Evolutionary conservation across 1,140 invertebrate species (phyloP), one percentile per base, ranked within the genome.

Genomic region (Apis laboriosa): DNA sequence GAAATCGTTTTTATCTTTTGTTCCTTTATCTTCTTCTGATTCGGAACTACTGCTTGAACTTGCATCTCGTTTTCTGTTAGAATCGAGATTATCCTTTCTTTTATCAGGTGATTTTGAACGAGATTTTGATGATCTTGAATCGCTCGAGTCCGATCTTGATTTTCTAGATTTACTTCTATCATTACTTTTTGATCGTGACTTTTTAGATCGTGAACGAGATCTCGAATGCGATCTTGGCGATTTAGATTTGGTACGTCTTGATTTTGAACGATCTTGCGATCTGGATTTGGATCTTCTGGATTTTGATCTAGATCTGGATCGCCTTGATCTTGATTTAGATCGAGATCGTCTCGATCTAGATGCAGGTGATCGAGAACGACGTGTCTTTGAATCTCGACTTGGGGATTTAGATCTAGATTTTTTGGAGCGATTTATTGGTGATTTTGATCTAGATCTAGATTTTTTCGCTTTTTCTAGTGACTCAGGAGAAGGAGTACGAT

Each of bases 1-100:
- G 90, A 97, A 97, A 86, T 96, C 95, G 53, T 95, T 95, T 80
- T 96, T 96, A n/a, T 95, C 95, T 82, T 96, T 95, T 34, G 92
- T 90, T 80, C 91, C 88, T 89, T 95, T 93, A 0, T 92, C 92
- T 17, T 87, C 90, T 9, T 94, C 93, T 0, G 93, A 93, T 24
- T 90, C 93, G 2, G 93, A 93, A 58, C 92, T 94, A 53, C 92
- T 93, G 68, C 93, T 94, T 11, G 92, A 90, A 55, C 92, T 93
- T 28, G 85, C 83, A 28, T 91, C 83, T 43, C 93, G 87, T 71
- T 92, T 93, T 68, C 91, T 85, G 86, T 88, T 89, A 80, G 91
- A 68, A 88, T 94, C 93, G 19, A 72, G 74, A 92, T 92, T 90
- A 86, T 94, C 94, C 83, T 95, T 95, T 64, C 94, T 93, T 92